Base-by-base conservation (phyloP, 2,888 invertebrate genomes). In the Chrysolina haemoptera region DNA sequence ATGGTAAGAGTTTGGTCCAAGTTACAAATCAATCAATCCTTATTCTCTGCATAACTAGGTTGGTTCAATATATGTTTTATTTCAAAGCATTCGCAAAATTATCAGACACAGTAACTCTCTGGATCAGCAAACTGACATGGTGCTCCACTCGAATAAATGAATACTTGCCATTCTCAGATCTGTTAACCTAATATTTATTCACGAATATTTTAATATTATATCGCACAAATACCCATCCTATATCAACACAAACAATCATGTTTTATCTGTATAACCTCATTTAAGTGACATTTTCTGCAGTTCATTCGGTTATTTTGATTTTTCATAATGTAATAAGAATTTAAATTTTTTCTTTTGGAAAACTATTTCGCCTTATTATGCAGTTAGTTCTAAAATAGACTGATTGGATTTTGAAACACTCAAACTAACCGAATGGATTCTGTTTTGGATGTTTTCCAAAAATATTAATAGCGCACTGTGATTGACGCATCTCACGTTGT, bases 391-490 rank as follows among this genome's bases (percentile, higher is more conserved):
- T n/a, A n/a, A n/a, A n/a, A n/a, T n/a, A n/a, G n/a, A n/a, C n/a
- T n/a, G n/a, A n/a, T n/a, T n/a, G n/a, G n/a, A n/a, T n/a, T n/a
- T n/a, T 35, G 8, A 35, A 35, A 35, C 35, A 35, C 3, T 8
- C 35, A 55, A 22, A 55, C 20, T 22, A 22, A 55, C 22, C 22
- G 22, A 20, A 55, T 20, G 55, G 20, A 18, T 55, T 55, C 10
- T 16, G 16, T 55, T 55, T 55, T 55, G 55, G 55, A 55, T 59
- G 6, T 35, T 27, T n/a, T 59, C 59, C 35, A n/a, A 22, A 35
- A n/a, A 35, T 35, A n/a, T 59, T 59, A 4, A 59, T 59, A 59
- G 59, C 59, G 59, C 59, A 59, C 59, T 59, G 59, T 59, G 59
- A 59, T 59, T 16, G 35, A 59, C n/a, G 27, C 59, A n/a, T 59